Evolutionary conservation across 2,113 vertebrate genomes (phyloP), one percentile per base, ranked within the genome.

Genomic region (Dasyornis broadbenti): DNA sequence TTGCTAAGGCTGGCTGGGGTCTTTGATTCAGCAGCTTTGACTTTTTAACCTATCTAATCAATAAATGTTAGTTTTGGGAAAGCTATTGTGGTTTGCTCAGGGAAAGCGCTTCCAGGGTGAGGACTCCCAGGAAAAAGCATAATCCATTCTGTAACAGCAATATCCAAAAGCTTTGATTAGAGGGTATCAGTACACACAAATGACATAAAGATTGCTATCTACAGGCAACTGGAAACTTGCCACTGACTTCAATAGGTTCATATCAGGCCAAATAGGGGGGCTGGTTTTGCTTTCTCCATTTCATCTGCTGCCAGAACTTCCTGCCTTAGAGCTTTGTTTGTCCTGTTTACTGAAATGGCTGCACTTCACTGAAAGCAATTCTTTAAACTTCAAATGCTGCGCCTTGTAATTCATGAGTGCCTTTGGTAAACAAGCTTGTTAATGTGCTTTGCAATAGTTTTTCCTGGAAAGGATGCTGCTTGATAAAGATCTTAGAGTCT

Each of bases 281-380:
- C 60, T 94, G 44, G n/a, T 39, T 86, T 80, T 91, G 45, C 72
- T 70, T 81, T 86, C 73, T 93, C 37, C 27, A 27, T 94, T 95
- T 96, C 52, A 90, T 91, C 82, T 80, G 57, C 65, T 92, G 91
- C 82, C 95, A 96, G 84, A 92, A 66, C 76, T 91, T 94, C 80
- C 79, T 95, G 87, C 80, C 82, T 78, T 24, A 61, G 72, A 92
- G 91, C 47, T 83, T 92, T 93, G 66, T 89, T 95, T 93, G 77
- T 82, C 90, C 65, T 94, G 82, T 56, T 95, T 87, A 50, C 83
- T 79, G 56, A 47, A 72, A 95, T 45, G 82, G 64, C 60, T 88
- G 75, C 57, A 37, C n/a, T 89, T 84, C 66, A 82, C 90, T 65
- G 63, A 89, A 81, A 69, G 59, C 87, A 76, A 82, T 86, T 91